Evolutionary conservation across 2,888 invertebrate genomes (phyloP), one percentile per base, ranked within the genome.

Genomic region (Phasia obesa): DNA sequence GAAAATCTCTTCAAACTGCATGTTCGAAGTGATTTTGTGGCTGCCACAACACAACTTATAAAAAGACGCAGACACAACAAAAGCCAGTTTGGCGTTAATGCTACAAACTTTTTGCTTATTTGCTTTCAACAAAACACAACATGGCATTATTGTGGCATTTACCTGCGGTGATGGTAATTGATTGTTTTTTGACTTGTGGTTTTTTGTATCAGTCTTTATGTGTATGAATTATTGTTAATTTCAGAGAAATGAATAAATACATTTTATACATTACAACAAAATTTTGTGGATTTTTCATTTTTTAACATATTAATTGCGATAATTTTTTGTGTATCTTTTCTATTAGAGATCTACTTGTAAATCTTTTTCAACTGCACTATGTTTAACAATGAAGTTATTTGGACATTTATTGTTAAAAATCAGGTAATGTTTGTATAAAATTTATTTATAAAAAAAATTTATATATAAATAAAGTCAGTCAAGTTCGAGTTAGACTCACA

Each of bases 81-180:
- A 42, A 55, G 1, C n/a, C 19, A 7, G 25, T 21, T 55, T 53
- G 42, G 44, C 35, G 19, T 49, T 25, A 67, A 67, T 67, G 23
- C 42, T 67, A 42, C 57, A 67, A 59, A 44, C 57, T 65, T 64
- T 25, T 47, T 44, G 25, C 44, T 44, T 23, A 55, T 31, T 19
- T 57, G 42, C 17, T 19, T 57, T 44, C 6, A 55, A 44, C 44
- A 62, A 7, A 53, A 77, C 35, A 69, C 19, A 47, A 60, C 27
- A 44, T 69, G 31, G 35, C 55, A 64, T 55, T 77, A 69, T 35
- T 69, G 42, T 70, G 80, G 74, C 64, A 75, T 80, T 80, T 75
- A 71, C 75, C 55, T 47, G 81, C 47, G 81, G 65, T 77, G 76
- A 73, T 73, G 67, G 44, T 77, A 81, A 77, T 77, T 81, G 73